Conservation (phyloP, 2,888 invertebrate genomes). For the Troides oblongomaculatus region DNA sequence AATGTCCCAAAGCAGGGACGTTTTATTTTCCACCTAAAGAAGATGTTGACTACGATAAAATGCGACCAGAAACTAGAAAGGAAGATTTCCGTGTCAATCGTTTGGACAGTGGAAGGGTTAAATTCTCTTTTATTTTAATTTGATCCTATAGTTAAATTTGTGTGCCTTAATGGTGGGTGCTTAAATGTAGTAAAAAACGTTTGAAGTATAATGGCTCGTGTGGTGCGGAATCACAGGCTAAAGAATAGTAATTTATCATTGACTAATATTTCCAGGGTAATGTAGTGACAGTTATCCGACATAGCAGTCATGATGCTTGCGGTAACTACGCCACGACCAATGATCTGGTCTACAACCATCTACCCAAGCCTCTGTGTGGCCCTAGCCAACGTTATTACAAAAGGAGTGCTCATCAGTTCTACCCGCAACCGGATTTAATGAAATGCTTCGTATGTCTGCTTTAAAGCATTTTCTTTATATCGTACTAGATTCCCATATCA, state of each 20-base stretch:
- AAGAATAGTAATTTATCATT: neutral
- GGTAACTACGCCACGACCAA: conserved; percentile 73
- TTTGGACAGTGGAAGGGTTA: conserved; percentile 57
- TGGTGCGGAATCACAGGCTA: neutral
- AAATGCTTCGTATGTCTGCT: conserved; percentile 61
- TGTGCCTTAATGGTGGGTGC: neutral
- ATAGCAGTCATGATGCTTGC: conserved; percentile 67
- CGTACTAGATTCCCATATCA: too few species aligned
- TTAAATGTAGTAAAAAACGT: neutral
- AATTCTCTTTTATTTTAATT: neutral
- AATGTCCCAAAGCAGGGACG: conserved; percentile 60
- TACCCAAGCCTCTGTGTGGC: conserved; percentile 73
- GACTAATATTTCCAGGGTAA: conserved; percentile 54
- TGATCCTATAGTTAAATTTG: too few species aligned
- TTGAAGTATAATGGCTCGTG: neutral
- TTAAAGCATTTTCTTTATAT: neutral
- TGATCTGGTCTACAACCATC: conserved; percentile 77
- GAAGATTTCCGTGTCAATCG: conserved; percentile 64
- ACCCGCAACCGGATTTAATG: conserved; percentile 66
- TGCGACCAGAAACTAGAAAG: conserved; percentile 59
- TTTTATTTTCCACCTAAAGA: conserved; percentile 65
- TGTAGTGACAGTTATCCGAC: conserved; percentile 56
- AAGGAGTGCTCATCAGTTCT: conserved; percentile 60
- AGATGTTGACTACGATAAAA: conserved; percentile 50
- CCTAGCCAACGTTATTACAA: conserved; percentile 63